These are phyloP conservation scores for Drosophila rhopaloa DNA, from an alignment of 1,140 invertebrate species.

Conservation along the genomic window DNA sequence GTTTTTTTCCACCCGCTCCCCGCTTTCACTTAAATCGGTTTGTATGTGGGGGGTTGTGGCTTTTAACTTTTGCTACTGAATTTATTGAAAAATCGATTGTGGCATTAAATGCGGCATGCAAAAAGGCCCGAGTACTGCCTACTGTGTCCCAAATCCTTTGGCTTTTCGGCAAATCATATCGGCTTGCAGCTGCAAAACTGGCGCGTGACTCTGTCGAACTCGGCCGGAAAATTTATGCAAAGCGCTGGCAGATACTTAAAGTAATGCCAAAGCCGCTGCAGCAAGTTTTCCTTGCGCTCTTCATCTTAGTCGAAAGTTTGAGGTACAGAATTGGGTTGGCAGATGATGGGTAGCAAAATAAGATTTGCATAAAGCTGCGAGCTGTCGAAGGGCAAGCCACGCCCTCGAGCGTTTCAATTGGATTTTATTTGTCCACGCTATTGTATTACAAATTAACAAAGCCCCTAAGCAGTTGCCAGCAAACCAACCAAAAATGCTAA, in stretches of 20 bases:
- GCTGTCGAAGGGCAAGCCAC: slow-evolving; percentile 4
- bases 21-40: slow-evolving; percentile 51
- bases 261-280: slow-evolving; percentile 64
- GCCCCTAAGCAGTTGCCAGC: slow-evolving; percentile 21
- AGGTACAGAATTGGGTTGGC: slow-evolving; percentile 15
- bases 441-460: slow-evolving; percentile 46
- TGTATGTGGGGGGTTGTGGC: slow-evolving; percentile 36
- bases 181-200: slow-evolving; percentile 63
- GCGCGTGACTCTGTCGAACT: slow-evolving; percentile 76
- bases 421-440: slow-evolving; percentile 30
- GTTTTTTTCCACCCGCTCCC: slow-evolving; percentile 30
- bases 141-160: slow-evolving; percentile 72
- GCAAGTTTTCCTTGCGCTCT: slow-evolving; percentile 38
- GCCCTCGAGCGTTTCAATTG: slow-evolving; percentile 10
- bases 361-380: slow-evolving; percentile 36
- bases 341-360: slow-evolving; percentile 27
- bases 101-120: slow-evolving; percentile 65
- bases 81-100: slow-evolving; percentile 82
- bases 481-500: slow-evolving; percentile 36
- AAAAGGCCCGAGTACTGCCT: slow-evolving; percentile 44
- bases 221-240: slow-evolving; percentile 73
- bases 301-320: slow-evolving; percentile 14
- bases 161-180: slow-evolving; percentile 79
- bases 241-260: slow-evolving; percentile 79
- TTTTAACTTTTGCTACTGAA: slow-evolving; percentile 68